Evolutionary conservation across 2,797 vertebrate species (phyloP), one percentile per base, ranked within the genome.

Genomic region (Microctenopoma lineatum): DNA sequence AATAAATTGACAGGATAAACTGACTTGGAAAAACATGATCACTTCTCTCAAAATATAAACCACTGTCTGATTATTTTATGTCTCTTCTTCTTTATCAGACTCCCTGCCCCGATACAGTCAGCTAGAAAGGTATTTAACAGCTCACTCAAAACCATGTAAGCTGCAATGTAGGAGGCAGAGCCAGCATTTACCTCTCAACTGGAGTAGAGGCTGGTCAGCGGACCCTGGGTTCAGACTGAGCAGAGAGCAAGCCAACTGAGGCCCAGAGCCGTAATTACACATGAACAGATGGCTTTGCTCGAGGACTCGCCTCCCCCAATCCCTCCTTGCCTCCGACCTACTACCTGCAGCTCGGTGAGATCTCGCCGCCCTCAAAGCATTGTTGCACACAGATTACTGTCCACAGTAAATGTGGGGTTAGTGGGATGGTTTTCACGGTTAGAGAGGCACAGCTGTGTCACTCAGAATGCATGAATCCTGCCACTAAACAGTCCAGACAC

Each of bases 261-360:
- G 75, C 81, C 82, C 73, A 66, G 47, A 83, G 85, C 86, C 82
- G 85, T 90, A 91, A 93, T 94, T 93, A 93, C 80, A 72, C 44
- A 25, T 66, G 86, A 90, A 87, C 91, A 93, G 92, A 92, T 94
- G 93, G 90, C 81, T 71, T 67, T 45, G 79, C 80, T 77, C 73
- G 59, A 87, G 53, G 74, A 84, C 70, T 83, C 68, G 76, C 64
- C 66, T 71, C 75, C 71, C 79, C 79, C 80, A 53, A 14, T 75
- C 66, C 79, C 81, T 45, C 47, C 73, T 67, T 51, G 46, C 54
- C 59, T 59, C 58, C 80, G 66, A 66, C 59, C 74, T 13, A 21
- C 76, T 76, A 87, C 86, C 84, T 87, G 83, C 83, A 75, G 83
- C 5, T 39, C 59, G 34, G 27, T 18, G 54, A 82, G 79, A 65